Evolutionary conservation across 2,113 vertebrate species (phyloP).

Genomic region (Hemichromis elongatus): DNA sequence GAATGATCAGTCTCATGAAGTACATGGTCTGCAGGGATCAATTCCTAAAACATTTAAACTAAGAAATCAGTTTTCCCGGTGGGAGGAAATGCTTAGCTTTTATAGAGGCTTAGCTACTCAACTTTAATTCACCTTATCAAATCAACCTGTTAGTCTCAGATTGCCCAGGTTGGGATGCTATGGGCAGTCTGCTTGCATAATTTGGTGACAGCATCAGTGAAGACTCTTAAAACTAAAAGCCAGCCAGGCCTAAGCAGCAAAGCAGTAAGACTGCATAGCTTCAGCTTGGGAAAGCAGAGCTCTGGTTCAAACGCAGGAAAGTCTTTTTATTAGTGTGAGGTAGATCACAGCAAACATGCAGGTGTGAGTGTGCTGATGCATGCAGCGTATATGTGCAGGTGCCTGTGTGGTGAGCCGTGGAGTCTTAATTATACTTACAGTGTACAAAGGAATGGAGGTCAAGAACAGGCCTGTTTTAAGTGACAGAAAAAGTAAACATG

Average conservation of each 20-base stretch:
- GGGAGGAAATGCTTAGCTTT: neutral
- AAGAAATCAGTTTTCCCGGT: neutral
- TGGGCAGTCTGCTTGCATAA: neutral
- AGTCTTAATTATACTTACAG: neutral
- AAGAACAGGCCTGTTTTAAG: neutral
- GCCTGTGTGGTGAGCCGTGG: neutral
- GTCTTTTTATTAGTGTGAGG: slow-evolving; percentile 24
- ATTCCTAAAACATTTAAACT: neutral
- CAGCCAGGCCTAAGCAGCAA: neutral
- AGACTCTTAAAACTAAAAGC: slow-evolving; percentile 26
- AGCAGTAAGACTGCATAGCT: slow-evolving; percentile 5
- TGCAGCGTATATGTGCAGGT: neutral
- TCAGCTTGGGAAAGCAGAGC: neutral
- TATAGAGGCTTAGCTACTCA: neutral
- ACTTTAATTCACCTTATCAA: slow-evolving; percentile 2
- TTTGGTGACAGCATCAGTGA: slow-evolving; percentile 18
- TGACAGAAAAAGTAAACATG: neutral
- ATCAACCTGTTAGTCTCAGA: neutral
- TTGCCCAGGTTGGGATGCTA: neutral
- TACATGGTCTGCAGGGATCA: neutral
- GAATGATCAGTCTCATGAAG: neutral
- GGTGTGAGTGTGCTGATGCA: slow-evolving; percentile 29
- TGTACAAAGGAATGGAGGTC: slow-evolving; percentile 2
- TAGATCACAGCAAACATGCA: slow-evolving; percentile 28
- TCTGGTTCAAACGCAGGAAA: neutral